Evolutionary conservation across 1,140 invertebrate species (phyloP), one percentile per base, ranked within the genome.

Genomic region (Drusus annulatus): DNA sequence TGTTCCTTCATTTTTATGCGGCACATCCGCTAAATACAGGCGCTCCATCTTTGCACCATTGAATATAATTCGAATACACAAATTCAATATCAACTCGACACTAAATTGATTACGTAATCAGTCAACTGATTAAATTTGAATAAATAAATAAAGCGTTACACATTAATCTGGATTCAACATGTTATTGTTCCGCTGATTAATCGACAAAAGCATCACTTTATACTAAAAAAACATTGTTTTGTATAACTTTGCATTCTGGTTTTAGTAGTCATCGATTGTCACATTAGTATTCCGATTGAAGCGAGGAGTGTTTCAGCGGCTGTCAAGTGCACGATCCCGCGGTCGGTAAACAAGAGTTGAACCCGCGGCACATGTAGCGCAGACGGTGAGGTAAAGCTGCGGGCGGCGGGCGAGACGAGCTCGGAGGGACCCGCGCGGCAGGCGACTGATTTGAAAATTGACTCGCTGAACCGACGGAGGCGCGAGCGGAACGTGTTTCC

Each of bases 151-250:
- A 0, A 17, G n/a, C n/a, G n/a, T n/a, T n/a, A 28, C 25, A 28
- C 25, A 2, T 60, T 19, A 60, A 60, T 60, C 56, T 23, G 56
- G 56, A 60, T 60, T 60, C 23, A 60, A 60, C 19, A 60, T 60
- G 56, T 60, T 19, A 7, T 17, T 23, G 56, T 15, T 60, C 56
- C 56, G 6, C 3, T 23, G 56, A 60, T 60, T 23, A 23, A 19
- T 23, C 21, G 56, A 60, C 19, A 13, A 17, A 23, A 21, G 13
- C 56, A 60, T 60, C 56, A 60, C 56, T 60, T 21, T 23, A 45
- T 45, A 45, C 13, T 45, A 13, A 13, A 13, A 13, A 45, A 13
- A 23, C 56, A 23, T 60, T 60, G 56, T 60, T 60, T 60, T 60
- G 23, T n/a, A 10, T 60, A 13, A 21, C n/a, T 13, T 19, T 8